Evolutionary conservation across 2,888 invertebrate genomes (phyloP).

Genomic region (Xanthorhoe spadicearia): DNA sequence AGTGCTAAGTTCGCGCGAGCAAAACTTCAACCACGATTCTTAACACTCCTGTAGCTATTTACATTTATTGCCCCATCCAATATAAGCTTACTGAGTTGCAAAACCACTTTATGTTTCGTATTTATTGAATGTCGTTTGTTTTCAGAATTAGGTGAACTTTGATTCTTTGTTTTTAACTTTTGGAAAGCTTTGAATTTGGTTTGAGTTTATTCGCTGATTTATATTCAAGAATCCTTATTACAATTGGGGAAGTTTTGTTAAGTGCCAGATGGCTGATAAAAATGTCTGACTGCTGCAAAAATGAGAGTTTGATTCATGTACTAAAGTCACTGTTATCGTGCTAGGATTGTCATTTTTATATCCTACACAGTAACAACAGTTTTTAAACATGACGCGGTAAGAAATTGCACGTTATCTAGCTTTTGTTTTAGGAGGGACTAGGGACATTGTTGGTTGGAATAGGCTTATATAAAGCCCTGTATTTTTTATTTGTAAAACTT

Average conservation of each 20-base stretch:
- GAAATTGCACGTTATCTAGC: no score
- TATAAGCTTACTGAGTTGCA: slow-evolving; percentile 57
- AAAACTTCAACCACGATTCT: slow-evolving; percentile 72
- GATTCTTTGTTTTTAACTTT: slow-evolving; percentile 40
- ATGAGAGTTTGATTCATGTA: background rate
- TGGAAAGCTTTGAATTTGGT: slow-evolving; percentile 23
- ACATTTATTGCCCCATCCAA: slow-evolving; percentile 71
- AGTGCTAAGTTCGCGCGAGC: slow-evolving; percentile 72
- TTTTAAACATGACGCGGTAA: no score
- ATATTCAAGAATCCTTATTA: background rate
- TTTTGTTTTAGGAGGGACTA: no score
- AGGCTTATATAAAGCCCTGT: background rate
- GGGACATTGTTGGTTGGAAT: no score
- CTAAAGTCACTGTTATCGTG: no score
- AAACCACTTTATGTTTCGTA: slow-evolving; percentile 68
- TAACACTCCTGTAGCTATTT: slow-evolving; percentile 76
- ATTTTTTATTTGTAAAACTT: background rate
- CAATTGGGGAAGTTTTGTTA: background rate
- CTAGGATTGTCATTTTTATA: no score
- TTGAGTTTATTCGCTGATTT: slow-evolving; percentile 19
- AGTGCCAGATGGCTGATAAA: background rate
- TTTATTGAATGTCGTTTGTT: slow-evolving; percentile 57
- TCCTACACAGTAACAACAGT: no score
- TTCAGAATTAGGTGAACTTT: slow-evolving; percentile 53
- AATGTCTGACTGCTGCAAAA: background rate